Base-by-base conservation (phyloP, 2,888 invertebrate species). In the Meghimatium bilineatum region DNA sequence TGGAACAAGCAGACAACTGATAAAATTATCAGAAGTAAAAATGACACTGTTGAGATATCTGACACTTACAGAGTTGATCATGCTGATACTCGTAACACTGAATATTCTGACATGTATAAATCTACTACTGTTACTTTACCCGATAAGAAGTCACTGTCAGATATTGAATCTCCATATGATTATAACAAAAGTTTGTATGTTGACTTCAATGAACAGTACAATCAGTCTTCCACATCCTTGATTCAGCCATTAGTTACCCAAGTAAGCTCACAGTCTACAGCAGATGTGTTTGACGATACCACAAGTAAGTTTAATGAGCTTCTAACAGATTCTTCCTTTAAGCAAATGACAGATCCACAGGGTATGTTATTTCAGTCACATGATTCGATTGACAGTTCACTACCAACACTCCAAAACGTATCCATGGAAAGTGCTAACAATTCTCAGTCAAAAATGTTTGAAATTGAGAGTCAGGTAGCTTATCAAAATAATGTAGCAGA, bases 241-340 rank as follows among this genome's bases (percentile, higher is more conserved):
- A 14, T 12, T 66, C 63, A 20, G 12, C 23, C 74, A 26, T 60
- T 10, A 5, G 2, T 38, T 44, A 29, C 82, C 20, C 44, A 78
- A 14, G 1, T 44, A 26, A n/a, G 14, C 14, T 38, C 44, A n/a
- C n/a, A 10, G 3, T 26, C 32, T 10, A 76, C n/a, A 52, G 76
- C 69, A 23, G 69, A 76, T 26, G 36, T 12, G n/a, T 23, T 79
- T 34, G 82, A 79, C 23, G 36, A 67, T 67, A 75, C 82, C 26
- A 82, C 84, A 67, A 86, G 75, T n/a, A 84, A 75, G 80, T 86
- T 84, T 63, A 82, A 86, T 66, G 86, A 84, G 32, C 67, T 82
- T 36, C 78, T 84, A 34, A 74, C 75, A 5, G 82, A 76, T 63
- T 32, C 82, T 36, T 69, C 76, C 23, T 66, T 32, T 32, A 8